Conservation (phyloP, 2,888 invertebrate species). For the Achlya flavicornis region DNA sequence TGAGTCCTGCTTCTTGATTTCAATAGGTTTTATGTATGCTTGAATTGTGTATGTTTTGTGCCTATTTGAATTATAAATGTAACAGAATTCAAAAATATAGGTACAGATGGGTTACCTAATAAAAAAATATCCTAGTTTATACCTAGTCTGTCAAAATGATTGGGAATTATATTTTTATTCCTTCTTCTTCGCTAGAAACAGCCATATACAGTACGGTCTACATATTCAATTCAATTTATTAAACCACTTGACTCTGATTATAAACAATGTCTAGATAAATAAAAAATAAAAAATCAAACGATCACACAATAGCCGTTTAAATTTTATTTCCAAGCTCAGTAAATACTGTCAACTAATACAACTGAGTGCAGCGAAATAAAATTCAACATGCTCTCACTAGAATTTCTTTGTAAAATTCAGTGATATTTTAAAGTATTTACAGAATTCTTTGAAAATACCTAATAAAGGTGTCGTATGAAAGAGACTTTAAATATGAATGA, state of each 20-base stretch:
- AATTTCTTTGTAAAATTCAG: conserved; percentile 1
- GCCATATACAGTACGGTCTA: too few species aligned
- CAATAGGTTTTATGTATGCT: conserved; percentile 1
- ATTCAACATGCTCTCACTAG: not conserved
- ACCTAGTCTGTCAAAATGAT: too few species aligned
- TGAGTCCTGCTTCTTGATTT: not conserved
- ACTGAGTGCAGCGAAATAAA: not conserved
- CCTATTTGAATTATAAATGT: not conserved
- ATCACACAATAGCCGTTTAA: not conserved
- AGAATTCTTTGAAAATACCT: not conserved
- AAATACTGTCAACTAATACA: not conserved
- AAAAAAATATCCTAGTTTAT: too few species aligned
- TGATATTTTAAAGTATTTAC: not conserved
- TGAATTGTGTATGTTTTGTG: not conserved
- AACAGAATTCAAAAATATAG: too few species aligned
- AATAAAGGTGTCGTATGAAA: not conserved
- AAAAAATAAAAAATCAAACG: not conserved
- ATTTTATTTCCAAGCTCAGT: not conserved
- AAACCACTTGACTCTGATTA: too few species aligned
- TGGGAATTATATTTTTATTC: too few species aligned
- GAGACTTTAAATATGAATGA: not conserved
- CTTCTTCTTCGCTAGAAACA: too few species aligned
- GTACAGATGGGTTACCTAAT: too few species aligned
- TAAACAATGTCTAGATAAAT: too few species aligned
- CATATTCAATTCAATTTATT: too few species aligned